Evolutionary conservation across 92 coral and sea anemone species (phyloP).

Genomic region (Epizoanthus fatuus): DNA sequence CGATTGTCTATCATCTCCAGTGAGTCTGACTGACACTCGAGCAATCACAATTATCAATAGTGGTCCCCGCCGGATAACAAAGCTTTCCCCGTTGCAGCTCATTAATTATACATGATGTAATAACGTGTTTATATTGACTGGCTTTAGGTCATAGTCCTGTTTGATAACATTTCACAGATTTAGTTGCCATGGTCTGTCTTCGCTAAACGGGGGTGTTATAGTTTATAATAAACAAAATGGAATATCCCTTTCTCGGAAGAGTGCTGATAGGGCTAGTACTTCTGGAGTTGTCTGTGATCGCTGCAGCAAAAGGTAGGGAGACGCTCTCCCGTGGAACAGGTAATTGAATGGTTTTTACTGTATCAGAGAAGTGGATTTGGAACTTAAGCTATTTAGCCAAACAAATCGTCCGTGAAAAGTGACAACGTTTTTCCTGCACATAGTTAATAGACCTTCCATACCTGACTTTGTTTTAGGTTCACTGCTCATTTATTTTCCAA

Average conservation of each 20-base stretch:
- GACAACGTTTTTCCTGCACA: too few species aligned
- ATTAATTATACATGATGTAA: conserved; percentile 31
- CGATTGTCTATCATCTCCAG: too few species aligned
- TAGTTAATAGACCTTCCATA: too few species aligned
- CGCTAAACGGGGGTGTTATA: conserved; percentile 6
- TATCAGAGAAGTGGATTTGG: not conserved
- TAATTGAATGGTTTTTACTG: not conserved
- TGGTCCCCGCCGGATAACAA: conserved; percentile 42
- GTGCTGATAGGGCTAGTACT: conserved; percentile 5
- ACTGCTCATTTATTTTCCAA: too few species aligned
- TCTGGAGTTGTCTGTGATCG: not conserved
- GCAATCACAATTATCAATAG: not conserved
- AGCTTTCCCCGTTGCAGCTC: conserved; percentile 25
- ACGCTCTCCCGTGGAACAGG: too few species aligned
- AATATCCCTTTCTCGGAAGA: not conserved
- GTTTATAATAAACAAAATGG: conserved; percentile 32
- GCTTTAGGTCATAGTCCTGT: conserved; percentile 23
- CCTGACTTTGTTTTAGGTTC: too few species aligned
- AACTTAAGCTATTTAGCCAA: not conserved
- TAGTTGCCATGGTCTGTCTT: conserved; percentile 11
- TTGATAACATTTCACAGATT: not conserved
- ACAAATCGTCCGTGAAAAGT: too few species aligned
- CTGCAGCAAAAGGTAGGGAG: conserved; percentile 22
- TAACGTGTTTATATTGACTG: not conserved
- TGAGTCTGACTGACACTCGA: too few species aligned